phyloP scores from a whole-genome alignment of 2,888 invertebrate genomes.

The Digitonthophagus gazella region DNA sequence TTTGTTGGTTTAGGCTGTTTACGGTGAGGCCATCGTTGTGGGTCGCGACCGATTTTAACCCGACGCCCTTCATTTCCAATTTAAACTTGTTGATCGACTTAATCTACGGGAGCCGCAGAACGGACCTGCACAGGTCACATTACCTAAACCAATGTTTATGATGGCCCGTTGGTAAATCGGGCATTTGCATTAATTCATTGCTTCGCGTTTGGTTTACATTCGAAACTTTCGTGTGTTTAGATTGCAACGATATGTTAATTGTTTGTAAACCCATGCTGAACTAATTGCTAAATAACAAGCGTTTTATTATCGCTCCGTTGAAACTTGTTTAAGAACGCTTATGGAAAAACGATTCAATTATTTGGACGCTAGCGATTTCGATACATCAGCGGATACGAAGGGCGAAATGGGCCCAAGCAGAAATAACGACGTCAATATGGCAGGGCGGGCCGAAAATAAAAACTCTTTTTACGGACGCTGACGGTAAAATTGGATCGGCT shows the following conservation, averaged over 20 bases:
- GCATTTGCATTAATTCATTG: neutral
- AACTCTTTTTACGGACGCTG: neutral
- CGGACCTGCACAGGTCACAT: neutral
- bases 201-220: neutral
- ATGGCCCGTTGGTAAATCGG: neutral
- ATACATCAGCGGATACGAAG: neutral
- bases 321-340: neutral
- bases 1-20: slow-evolving; percentile 43
- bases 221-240: neutral
- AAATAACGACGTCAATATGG: neutral
- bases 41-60: neutral
- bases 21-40: slow-evolving; percentile 29
- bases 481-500: neutral
- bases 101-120: neutral
- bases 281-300: no score
- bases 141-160: neutral
- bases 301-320: no score
- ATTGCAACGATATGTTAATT: neutral
- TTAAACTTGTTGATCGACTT: neutral
- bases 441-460: neutral
- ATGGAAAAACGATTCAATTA: neutral
- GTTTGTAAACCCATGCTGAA: no score
- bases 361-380: neutral
- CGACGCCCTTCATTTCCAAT: neutral
- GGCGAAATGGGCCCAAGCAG: neutral